Base-by-base conservation (phyloP, 2,888 invertebrate genomes). In the Teinopalpus imperialis region DNA sequence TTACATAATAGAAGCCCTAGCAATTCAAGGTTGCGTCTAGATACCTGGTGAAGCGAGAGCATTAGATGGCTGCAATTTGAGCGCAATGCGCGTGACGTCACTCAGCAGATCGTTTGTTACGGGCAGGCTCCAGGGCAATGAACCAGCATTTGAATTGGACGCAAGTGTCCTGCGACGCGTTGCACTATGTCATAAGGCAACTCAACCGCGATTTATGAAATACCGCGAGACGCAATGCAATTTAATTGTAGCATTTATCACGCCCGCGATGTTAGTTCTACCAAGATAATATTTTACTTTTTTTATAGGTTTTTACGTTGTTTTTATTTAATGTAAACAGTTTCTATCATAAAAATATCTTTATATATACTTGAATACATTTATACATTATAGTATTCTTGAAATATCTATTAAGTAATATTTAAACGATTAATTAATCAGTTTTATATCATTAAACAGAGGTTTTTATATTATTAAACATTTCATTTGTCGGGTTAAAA, bases 111-210 rank as follows among this genome's bases (percentile, higher is more conserved):
- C 72, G 70, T 77, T 75, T 76, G 77, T 78, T 69, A 74, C 75
- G 66, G 62, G 56, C 67, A 64, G 64, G 62, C 61, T 61, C 53
- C 69, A 61, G 81, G 82, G 72, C 86, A 79, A 74, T 81, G 86
- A 85, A 80, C 86, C 80, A 69, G 54, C 64, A 67, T 63, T 72
- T 76, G 80, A 83, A 85, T 86, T 83, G 83, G 80, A 77, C 75
- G 69, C 72, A 80, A 81, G 77, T 80, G 80, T 83, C 80, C 80
- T 78, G 81, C 75, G 70, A 71, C 69, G 67, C 53, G 57, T 55
- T 59, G 62, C 63, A 69, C 65, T 66, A 69, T 30, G 40, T 23
- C 71, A 70, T 64, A 69, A 74, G 71, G 69, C 72, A 70, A 72
- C 69, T 64, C 71, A 64, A 61, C 63, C 64, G 61, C 73, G 71